Evolutionary conservation across 2,888 invertebrate species (phyloP), one percentile per base, ranked within the genome.

Genomic region (Gastrophysa polygoni): DNA sequence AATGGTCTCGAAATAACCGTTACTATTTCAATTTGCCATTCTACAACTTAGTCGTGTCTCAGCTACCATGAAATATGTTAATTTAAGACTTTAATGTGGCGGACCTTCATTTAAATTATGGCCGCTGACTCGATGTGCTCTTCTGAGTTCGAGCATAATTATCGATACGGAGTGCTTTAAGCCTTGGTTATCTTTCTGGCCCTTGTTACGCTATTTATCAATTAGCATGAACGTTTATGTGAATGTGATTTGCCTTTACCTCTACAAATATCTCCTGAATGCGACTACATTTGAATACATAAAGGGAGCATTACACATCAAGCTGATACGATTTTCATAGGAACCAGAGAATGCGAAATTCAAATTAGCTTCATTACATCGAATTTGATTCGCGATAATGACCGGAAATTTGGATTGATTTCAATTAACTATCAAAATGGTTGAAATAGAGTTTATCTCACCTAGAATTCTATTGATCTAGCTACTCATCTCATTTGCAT

Each of bases 1-100:
- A 80, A 81, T 80, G 67, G 57, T 60, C 32, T 34, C 44, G 59
- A 56, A 64, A 64, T 78, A 78, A 77, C 76, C 76, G 75, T 77
- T 75, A 78, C 78, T 75, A 75, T 77, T 77, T 72, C 74, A 75
- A 77, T 79, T 76, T 75, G 76, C 74, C 76, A 76, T 77, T 68
- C 61, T 66, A 63, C 68, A 68, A 65, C 64, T 66, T 58, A 61
- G 63, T 67, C 63, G 63, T 62, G 59, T 65, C 65, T 63, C 59
- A 65, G 65, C 49, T 55, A 57, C 66, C 63, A 70, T 71, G 70
- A 72, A 73, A 72, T 69, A 73, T 69, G 68, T 68, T 71, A 72
- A 73, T 73, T 69, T 66, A 66, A 55, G 65, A 51, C 59, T 61
- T 59, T 57, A 57, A 59, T 55, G 54, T 55, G 57, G 52, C 55